Percentiles rank a stretch among this genome's conserved stretches.
Conservation (phyloP, 2,888 invertebrate species). For the Chloroclystis v-ata region DNA sequence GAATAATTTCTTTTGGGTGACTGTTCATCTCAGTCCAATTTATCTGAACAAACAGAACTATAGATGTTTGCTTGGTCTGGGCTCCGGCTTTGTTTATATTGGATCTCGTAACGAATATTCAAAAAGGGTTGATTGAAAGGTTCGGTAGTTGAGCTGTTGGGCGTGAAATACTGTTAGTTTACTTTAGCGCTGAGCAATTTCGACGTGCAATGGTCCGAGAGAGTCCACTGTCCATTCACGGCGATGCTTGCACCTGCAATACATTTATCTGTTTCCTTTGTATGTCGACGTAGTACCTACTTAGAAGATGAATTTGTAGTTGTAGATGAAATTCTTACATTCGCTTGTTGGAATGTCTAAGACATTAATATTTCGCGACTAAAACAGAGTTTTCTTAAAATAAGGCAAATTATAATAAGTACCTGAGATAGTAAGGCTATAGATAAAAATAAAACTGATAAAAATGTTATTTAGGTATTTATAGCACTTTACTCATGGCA, state of each 20-base stretch:
- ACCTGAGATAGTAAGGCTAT: too few relatives aligned
- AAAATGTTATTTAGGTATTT: too few relatives aligned
- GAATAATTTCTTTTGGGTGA: constrained; percentile 34
- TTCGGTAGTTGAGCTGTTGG: constrained; percentile 32
- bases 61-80: constrained; percentile 31
- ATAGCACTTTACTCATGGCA: too few relatives aligned
- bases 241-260: constrained; percentile 31
- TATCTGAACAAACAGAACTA: constrained; percentile 36
- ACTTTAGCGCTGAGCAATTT: constrained; percentile 45
- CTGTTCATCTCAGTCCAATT: constrained; percentile 37
- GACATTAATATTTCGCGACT: too few relatives aligned
- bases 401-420: too few relatives aligned
- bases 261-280: not conserved
- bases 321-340: too few relatives aligned
- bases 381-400: too few relatives aligned
- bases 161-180: constrained; percentile 50
- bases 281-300: too few relatives aligned
- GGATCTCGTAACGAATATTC: constrained; percentile 34
- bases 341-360: too few relatives aligned
- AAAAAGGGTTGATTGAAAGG: constrained; percentile 32
- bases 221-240: constrained; percentile 26
- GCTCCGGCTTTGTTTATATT: constrained; percentile 30
- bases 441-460: too few relatives aligned
- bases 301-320: too few relatives aligned
- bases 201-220: constrained; percentile 43